These are phyloP conservation scores for Xiphydria camelus DNA, from an alignment of 2,888 invertebrate genomes.

Conservation along the genomic window DNA sequence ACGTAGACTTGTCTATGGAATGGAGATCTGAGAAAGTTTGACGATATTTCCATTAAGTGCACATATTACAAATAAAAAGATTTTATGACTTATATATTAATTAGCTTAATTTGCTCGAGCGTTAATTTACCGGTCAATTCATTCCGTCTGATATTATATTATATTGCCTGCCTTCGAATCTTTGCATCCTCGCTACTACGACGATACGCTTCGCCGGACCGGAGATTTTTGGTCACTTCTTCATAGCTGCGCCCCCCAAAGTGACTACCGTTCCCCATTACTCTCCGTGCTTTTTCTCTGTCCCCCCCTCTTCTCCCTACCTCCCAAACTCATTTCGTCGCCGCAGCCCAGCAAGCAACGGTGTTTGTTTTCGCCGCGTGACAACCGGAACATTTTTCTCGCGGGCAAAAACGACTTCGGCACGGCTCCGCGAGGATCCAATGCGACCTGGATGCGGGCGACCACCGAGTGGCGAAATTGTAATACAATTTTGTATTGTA, in stretches of 20 bases:
- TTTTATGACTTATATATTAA: too few species aligned
- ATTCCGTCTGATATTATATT: too few species aligned
- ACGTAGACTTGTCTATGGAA: too few species aligned
- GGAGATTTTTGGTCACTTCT: not conserved
- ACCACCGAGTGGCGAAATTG: not conserved
- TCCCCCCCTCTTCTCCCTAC: too few species aligned
- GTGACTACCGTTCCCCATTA: not conserved
- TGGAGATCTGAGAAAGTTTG: too few species aligned
- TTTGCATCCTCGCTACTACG: not conserved
- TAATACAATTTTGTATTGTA: too few species aligned
- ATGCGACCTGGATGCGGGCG: not conserved
- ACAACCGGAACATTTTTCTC: conserved; percentile 1
- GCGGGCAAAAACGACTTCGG: not conserved
- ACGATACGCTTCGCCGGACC: not conserved
- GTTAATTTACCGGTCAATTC: too few species aligned
- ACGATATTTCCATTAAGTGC: too few species aligned
- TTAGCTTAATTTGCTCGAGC: too few species aligned
- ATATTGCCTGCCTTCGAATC: too few species aligned
- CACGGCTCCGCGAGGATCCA: not conserved
- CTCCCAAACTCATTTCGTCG: conserved; percentile 20
- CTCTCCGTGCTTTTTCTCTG: not conserved
- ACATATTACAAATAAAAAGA: too few species aligned
- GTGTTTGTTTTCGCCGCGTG: conserved; percentile 20
- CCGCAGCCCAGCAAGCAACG: conserved; percentile 15
- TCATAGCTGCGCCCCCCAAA: not conserved